These are phyloP conservation scores for Muscicapa comitata DNA, from an alignment of 2,797 vertebrate genomes.

Conservation along the genomic window DNA sequence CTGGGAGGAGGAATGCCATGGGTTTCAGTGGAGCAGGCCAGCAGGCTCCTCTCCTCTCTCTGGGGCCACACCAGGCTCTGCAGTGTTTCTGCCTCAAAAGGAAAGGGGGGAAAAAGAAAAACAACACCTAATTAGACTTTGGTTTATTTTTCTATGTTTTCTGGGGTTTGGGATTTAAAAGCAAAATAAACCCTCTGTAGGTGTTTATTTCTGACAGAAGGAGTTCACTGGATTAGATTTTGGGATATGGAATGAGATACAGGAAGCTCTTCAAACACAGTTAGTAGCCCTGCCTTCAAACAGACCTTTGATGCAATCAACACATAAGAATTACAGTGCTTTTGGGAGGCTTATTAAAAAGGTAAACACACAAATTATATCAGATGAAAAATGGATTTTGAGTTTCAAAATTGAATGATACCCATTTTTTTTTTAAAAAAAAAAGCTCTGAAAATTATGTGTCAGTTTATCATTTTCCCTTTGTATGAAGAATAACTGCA, in stretches of 20 bases:
- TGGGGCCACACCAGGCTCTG: background rate
- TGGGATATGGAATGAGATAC: background rate
- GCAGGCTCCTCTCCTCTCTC: background rate
- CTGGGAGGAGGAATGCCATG: background rate
- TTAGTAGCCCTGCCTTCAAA: background rate
- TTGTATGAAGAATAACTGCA: conserved; percentile 28
- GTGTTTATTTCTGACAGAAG: conserved; percentile 19
- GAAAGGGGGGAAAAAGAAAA: background rate
- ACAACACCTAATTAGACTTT: accelerated
- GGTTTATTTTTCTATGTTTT: background rate
- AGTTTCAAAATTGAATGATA: background rate
- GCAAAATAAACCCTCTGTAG: background rate
- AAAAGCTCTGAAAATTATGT: background rate
- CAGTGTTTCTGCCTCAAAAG: background rate
- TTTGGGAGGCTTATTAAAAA: background rate
- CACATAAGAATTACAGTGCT: background rate
- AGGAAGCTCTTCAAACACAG: background rate
- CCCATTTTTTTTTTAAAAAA: background rate
- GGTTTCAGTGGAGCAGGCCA: background rate
- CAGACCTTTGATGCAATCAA: background rate
- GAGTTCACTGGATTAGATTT: conserved; percentile 8
- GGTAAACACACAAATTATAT: background rate
- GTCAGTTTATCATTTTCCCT: conserved; percentile 5
- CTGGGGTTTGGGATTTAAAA: background rate
- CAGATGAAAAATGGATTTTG: background rate